A percentile compares a stretch with the other conserved stretches of the same genome.
Evolutionary conservation across 92 coral and sea anemone species (phyloP).

Genomic region (Zoanthus sansibaricus): DNA sequence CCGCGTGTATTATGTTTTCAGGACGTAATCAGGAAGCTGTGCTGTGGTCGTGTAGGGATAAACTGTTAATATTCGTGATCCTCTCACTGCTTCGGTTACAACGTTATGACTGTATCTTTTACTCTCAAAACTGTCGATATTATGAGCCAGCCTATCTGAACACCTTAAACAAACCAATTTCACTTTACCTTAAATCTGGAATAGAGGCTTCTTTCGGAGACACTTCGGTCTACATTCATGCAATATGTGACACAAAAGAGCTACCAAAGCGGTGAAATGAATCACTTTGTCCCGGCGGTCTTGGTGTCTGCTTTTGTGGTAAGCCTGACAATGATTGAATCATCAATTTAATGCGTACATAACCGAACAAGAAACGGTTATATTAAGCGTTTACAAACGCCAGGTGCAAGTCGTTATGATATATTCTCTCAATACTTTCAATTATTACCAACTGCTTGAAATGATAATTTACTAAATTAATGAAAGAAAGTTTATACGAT

Average conservation of each 20-base stretch:
- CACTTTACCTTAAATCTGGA: background rate
- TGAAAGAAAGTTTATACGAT: slow-evolving; percentile 5
- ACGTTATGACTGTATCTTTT: background rate
- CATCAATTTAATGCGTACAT: background rate
- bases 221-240: too few relatives aligned
- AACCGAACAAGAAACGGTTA: background rate
- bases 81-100: background rate
- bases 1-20: background rate
- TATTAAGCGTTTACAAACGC: slow-evolving; percentile 16
- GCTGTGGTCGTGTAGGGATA: too few relatives aligned
- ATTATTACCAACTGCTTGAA: slow-evolving; percentile 2
- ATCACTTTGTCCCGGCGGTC: background rate
- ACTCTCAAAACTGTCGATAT: background rate
- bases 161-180: background rate
- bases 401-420: slow-evolving; percentile 23
- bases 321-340: background rate
- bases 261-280: background rate
- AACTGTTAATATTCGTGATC: too few relatives aligned
- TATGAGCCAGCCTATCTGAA: too few relatives aligned
- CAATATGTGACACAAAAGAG: background rate
- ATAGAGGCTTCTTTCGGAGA: background rate
- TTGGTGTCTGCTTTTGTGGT: slow-evolving; percentile 15
- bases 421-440: background rate
- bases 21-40: too few relatives aligned
- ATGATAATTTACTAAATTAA: slow-evolving; percentile 7